These are phyloP conservation scores for Halcyon badia DNA, from an alignment of 2,797 vertebrate species.

Conservation along the genomic window DNA sequence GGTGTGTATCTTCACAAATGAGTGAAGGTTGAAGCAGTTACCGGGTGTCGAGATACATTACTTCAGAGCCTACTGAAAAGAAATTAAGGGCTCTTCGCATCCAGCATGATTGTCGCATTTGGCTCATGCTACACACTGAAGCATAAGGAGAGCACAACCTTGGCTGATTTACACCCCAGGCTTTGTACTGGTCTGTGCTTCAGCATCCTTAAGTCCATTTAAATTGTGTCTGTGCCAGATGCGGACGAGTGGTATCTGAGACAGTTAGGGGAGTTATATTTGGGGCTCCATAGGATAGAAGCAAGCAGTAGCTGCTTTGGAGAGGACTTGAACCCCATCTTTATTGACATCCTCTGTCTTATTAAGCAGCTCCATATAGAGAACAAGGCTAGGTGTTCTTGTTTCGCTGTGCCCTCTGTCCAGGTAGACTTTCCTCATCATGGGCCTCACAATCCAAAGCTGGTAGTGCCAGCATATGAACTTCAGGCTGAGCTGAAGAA, in stretches of 20 bases:
- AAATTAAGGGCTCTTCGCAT: background rate
- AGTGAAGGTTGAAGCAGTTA: background rate
- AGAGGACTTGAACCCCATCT: background rate
- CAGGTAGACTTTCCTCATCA: background rate
- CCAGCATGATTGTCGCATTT: background rate
- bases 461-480: background rate
- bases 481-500: background rate
- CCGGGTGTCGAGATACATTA: background rate
- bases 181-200: background rate
- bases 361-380: background rate
- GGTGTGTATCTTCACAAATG: background rate
- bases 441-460: background rate
- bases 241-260: background rate
- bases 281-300: rapidly evolving
- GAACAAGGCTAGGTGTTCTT: background rate
- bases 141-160: background rate
- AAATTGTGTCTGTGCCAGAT: background rate
- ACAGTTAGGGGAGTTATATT: background rate
- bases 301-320: background rate
- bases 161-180: background rate
- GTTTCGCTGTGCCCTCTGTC: background rate
- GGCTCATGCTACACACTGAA: background rate
- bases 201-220: background rate
- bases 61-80: background rate
- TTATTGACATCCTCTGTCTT: background rate